Evolutionary conservation across 2,888 invertebrate genomes (phyloP), one percentile per base, ranked within the genome.

Genomic region (Leucophenga montana): DNA sequence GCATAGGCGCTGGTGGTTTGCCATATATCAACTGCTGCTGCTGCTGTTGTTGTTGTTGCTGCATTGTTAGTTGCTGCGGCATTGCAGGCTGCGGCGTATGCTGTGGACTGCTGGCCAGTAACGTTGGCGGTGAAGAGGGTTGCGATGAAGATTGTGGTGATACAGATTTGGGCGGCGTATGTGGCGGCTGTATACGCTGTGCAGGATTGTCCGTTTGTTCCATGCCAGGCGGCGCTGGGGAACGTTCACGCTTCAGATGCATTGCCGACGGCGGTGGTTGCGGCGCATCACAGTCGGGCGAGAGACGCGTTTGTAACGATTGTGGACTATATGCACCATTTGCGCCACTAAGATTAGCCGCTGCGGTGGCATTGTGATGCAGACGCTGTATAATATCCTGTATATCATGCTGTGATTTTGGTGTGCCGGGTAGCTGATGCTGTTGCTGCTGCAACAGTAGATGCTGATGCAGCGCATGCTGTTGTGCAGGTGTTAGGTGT

Each of bases 121-220:
- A 39, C 4, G 77, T 74, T 71, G 82, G 85, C 53, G 82, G 84
- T 3, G 85, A 84, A 3, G 88, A 85, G 5, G 86, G 84, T 71
- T 86, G 87, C 67, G 88, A 87, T 66, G 88, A 87, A 9, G 86
- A 85, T 64, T 83, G 82, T 3, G 87, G 87, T 39, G 88, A 88
- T 9, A 88, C 85, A 13, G 87, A 87, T 56, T 85, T 86, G 22
- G 87, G 88, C 18, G 88, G 88, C 20, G 88, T 88, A 57, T 88
- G 87, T 0, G 87, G 86, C 20, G 87, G 88, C 70, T 87, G 88
- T 33, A 87, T 87, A 50, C 87, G 87, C 70, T 88, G 87, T 11
- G 87, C 83, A 2, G 88, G 87, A 71, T 88, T 87, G 71, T 87
- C 86, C 8, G 79, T 73, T 44, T 85, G 85, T 33, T 86, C 87